These are phyloP conservation scores for Lucilia cuprina DNA, from an alignment of 1,140 invertebrate genomes.

Conservation along the genomic window DNA sequence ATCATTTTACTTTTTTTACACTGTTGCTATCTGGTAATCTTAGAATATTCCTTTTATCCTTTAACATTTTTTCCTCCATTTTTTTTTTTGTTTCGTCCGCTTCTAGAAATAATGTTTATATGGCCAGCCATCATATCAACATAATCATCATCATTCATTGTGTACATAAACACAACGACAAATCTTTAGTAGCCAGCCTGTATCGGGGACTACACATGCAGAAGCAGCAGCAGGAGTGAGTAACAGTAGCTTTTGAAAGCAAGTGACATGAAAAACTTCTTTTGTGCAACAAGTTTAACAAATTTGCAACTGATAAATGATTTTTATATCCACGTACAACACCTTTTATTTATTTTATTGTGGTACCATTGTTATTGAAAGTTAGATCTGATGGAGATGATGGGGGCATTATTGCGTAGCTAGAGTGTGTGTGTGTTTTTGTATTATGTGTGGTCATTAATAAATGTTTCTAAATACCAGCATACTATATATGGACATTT, in stretches of 20 bases:
- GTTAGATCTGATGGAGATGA: neutral
- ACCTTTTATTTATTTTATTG: constrained; percentile 12
- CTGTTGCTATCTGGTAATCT: neutral
- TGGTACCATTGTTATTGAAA: neutral
- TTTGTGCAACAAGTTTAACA: constrained; percentile 60
- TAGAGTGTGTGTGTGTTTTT: neutral
- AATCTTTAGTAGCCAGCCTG: neutral
- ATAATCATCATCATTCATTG: constrained; percentile 27
- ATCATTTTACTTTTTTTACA: no score
- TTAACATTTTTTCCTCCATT: neutral
- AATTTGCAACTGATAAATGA: constrained; percentile 59
- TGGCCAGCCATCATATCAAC: constrained; percentile 8
- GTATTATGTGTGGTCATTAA: constrained; percentile 47
- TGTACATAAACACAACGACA: neutral
- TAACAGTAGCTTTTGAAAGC: constrained; percentile 40
- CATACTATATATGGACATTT: neutral
- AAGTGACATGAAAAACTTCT: constrained; percentile 61
- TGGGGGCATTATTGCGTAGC: neutral
- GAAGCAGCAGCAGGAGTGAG: neutral
- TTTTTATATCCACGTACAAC: constrained; percentile 43
- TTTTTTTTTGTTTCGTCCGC: neutral
- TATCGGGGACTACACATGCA: neutral
- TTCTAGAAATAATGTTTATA: neutral
- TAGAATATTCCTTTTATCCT: neutral
- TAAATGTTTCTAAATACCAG: constrained; percentile 43